Evolutionary conservation across 2,113 vertebrate genomes (phyloP), one percentile per base, ranked within the genome.

Genomic region (Vidua macroura): DNA sequence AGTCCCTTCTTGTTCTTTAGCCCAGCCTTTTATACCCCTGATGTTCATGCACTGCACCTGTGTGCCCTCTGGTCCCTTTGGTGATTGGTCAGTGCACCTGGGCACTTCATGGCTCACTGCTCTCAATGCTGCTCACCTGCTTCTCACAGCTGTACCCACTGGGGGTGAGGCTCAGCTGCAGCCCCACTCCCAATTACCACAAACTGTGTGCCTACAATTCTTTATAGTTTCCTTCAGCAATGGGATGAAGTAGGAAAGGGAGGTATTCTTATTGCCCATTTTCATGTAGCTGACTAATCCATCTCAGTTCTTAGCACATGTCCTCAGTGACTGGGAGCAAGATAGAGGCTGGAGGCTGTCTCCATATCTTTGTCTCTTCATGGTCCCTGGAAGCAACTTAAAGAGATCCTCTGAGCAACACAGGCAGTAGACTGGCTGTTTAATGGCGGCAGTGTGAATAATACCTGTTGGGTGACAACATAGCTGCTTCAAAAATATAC

Each of bases 251-350:
- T 10, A 25, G 48, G n/a, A 46, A 30, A 10, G 15, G 10, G 10
- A 76, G 22, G 5, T 27, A 14, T 31, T 77, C 18, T 25, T 67
- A 1, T 6, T 33, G n/a, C 14, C 15, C 14, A 2, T 76, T 72
- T 41, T 18, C 44, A 11, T 27, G 44, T 4, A 39, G 18, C 64
- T 77, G 46, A 27, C 18, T 9, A 7, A 23, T n/a, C 25, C 51
- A 3, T 39, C 79, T 70, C 46, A 23, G 51, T 20, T 80, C 14
- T 60, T 53, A 25, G 46, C 37, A 35, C 0, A 0, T 11, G 17
- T 63, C 58, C 77, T 43, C 56, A 51, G 33, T 20, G 43, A 39
- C 58, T 31, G 25, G 53, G 73, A 63, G 43, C 64, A 79, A 56
- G 62, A 66, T 31, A 33, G 2, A 37, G 31, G n/a, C 13, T 41